Conservation (phyloP, 92 coral and sea anemone genomes). For the Meandrina meandrites region DNA sequence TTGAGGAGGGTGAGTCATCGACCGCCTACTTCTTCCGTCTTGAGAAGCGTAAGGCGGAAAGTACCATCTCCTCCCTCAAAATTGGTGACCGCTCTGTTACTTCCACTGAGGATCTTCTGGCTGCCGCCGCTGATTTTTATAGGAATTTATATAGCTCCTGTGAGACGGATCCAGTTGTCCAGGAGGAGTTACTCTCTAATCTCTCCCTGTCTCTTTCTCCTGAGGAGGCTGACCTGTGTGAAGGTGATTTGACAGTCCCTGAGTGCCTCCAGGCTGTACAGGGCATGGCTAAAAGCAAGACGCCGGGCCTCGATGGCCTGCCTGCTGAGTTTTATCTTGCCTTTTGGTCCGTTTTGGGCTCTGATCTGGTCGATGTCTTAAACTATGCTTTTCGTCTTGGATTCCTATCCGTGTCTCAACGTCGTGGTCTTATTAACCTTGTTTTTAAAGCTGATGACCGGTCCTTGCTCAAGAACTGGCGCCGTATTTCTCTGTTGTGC, state of each 20-base stretch:
- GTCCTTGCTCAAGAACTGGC: constrained; percentile 1
- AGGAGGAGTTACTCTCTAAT: background rate
- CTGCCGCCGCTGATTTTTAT: background rate
- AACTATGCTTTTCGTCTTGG: background rate
- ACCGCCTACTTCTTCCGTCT: constrained; percentile 23
- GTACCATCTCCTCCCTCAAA: background rate
- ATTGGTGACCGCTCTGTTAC: background rate
- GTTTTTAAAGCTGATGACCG: constrained; percentile 32
- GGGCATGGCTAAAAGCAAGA: constrained; percentile 17
- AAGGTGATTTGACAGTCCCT: constrained; percentile 27
- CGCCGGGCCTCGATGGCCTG: constrained; percentile 47
- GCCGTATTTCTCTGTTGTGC: constrained; percentile 20
- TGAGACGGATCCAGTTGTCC: background rate
- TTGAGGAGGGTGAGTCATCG: constrained; percentile 43
- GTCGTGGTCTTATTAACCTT: constrained; percentile 5
- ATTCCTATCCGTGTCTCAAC: background rate
- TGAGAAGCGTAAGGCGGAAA: background rate
- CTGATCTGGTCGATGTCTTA: background rate
- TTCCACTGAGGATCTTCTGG: background rate
- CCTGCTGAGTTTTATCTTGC: constrained; percentile 45
- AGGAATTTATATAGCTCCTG: no score
- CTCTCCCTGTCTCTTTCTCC: background rate
- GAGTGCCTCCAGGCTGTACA: constrained; percentile 32
- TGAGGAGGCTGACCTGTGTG: background rate
- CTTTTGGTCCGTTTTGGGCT: constrained; percentile 40